These are phyloP conservation scores for Aradophagus sp. DNA, from an alignment of 1,140 invertebrate genomes.

Conservation along the genomic window DNA sequence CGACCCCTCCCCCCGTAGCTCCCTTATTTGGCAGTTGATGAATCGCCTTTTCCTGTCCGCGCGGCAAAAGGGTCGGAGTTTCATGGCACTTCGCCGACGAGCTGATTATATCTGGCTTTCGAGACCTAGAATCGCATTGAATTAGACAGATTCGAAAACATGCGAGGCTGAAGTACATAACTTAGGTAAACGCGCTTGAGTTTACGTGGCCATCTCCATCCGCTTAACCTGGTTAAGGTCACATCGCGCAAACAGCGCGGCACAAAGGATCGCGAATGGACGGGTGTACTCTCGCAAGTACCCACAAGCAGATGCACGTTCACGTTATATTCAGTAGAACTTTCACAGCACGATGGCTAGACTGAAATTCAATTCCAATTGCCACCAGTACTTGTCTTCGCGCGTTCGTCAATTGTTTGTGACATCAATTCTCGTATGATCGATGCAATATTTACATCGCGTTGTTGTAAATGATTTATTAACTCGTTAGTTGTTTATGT, in stretches of 20 bases:
- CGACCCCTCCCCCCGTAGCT: no score
- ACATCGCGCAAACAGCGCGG: conserved; percentile 29
- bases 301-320: conserved; percentile 46
- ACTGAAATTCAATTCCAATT: conserved; percentile 28
- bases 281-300: conserved; percentile 35
- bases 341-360: conserved; percentile 18
- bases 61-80: no score
- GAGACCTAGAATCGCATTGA: no score
- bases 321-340: conserved; percentile 36
- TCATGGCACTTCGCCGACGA: no score
- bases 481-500: no score
- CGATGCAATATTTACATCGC: not conserved
- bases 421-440: conserved; percentile 6
- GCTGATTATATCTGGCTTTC: no score
- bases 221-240: conserved; percentile 50
- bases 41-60: no score
- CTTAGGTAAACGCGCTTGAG: conserved; percentile 29
- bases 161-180: conserved; percentile 39
- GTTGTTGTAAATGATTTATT: no score
- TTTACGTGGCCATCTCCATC: conserved; percentile 45
- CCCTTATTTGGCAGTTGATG: no score
- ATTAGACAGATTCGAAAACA: conserved; percentile 32
- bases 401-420: conserved; percentile 5
- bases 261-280: conserved; percentile 45
- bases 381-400: no score